A percentile compares a stretch with the other conserved stretches of the same genome.
Conservation (phyloP, 1,140 invertebrate genomes). For the Anoplophora glabripennis region DNA sequence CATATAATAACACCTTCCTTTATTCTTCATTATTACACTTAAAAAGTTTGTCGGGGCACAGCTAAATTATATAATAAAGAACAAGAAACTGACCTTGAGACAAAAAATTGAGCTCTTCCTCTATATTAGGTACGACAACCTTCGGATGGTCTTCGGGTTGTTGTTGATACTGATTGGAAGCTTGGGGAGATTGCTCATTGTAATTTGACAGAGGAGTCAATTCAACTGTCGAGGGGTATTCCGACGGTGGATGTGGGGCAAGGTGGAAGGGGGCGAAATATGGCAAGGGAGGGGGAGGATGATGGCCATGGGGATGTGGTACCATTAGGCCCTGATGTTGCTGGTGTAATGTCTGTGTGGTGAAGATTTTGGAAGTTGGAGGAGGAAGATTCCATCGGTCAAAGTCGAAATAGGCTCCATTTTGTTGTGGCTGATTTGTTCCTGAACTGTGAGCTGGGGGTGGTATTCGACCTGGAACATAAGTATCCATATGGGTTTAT, state of each 20-base stretch:
- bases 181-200: slow-evolving; percentile 48
- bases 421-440: slow-evolving; percentile 58
- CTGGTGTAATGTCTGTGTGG: slow-evolving; percentile 61
- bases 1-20: too few species aligned
- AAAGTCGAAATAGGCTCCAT: slow-evolving; percentile 68
- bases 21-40: too few species aligned
- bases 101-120: slow-evolving; percentile 78
- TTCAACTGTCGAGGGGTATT: slow-evolving; percentile 60
- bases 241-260: slow-evolving; percentile 54
- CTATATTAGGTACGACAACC: slow-evolving; percentile 81
- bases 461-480: slow-evolving; percentile 57
- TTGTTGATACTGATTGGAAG: slow-evolving; percentile 24
- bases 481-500: too few species aligned
- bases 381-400: slow-evolving; percentile 70
- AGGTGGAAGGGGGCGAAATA: slow-evolving; percentile 70
- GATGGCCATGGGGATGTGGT: slow-evolving; percentile 59
- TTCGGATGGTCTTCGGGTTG: slow-evolving; percentile 67
- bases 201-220: slow-evolving; percentile 60
- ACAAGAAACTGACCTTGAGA: slow-evolving; percentile 54
- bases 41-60: not conserved
- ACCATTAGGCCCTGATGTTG: slow-evolving; percentile 52
- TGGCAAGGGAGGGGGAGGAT: slow-evolving; percentile 56
- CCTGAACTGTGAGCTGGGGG: slow-evolving; percentile 69
- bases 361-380: slow-evolving; percentile 64
- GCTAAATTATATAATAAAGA: slow-evolving; percentile 20